phyloP scores from a whole-genome alignment of 2,797 vertebrate species.

The Parauchenoglanis punctatus region DNA sequence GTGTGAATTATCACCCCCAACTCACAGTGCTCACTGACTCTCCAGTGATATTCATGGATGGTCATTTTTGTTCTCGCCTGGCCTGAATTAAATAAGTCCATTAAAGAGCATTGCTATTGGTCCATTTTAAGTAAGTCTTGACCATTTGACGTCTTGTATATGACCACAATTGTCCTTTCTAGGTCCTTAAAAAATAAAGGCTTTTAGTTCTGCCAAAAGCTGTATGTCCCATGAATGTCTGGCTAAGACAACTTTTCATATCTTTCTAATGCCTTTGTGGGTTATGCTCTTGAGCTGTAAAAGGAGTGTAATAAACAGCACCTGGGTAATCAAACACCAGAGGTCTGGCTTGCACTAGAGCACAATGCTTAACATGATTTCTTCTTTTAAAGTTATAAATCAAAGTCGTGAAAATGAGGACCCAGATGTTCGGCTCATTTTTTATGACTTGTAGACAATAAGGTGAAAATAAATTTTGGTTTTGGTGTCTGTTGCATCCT shows the following conservation, averaged over 20 bases:
- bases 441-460: not conserved
- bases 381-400: not conserved
- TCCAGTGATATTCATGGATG: slow-evolving; percentile 1
- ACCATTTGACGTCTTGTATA: not conserved
- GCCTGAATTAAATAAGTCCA: not conserved
- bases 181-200: not conserved
- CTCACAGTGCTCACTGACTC: not conserved
- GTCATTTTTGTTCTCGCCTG: not conserved
- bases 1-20: not conserved
- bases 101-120: not conserved
- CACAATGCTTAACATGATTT: not conserved
- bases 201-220: slow-evolving; percentile 10
- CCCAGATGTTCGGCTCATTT: not conserved
- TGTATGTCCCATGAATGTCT: not conserved
- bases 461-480: not conserved
- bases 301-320: not conserved
- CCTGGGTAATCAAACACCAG: not conserved
- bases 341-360: not conserved
- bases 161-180: not conserved
- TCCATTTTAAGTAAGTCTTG: not conserved
- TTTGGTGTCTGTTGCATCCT: not conserved
- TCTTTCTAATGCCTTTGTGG: not conserved
- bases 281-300: not conserved
- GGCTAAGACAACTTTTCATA: not conserved
- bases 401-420: not conserved